A percentile compares a stretch with the other conserved stretches of the same genome.
These are phyloP conservation scores for Macropus fuliginosus DNA, from an alignment of 2,797 vertebrate genomes.

Conservation along the genomic window DNA sequence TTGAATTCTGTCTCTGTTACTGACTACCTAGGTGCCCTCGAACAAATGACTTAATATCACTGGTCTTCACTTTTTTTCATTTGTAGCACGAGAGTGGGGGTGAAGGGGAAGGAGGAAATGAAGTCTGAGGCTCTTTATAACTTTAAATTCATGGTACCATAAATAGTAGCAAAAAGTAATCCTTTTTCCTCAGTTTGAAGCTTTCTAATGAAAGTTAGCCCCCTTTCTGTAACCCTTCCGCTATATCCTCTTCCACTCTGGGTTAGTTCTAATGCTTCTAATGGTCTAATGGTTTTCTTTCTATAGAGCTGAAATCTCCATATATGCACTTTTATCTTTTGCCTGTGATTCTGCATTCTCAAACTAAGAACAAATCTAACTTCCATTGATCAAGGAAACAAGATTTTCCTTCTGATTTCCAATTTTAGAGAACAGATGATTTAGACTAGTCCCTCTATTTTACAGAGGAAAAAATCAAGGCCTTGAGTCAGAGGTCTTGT, in stretches of 20 bases:
- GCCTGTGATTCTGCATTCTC: not conserved
- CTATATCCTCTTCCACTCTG: not conserved
- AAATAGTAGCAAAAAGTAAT: not conserved
- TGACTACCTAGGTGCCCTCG: not conserved
- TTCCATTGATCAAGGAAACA: not conserved
- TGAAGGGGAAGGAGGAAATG: not conserved
- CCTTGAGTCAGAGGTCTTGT: not conserved
- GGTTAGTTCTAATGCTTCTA: not conserved
- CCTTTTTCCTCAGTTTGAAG: not conserved
- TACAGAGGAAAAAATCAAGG: not conserved
- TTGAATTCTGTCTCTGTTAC: not conserved
- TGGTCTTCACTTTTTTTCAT: not conserved
- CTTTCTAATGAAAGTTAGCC: not conserved
- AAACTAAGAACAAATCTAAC: not conserved
- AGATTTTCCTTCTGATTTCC: not conserved
- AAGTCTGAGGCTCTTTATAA: not conserved
- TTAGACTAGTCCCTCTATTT: not conserved
- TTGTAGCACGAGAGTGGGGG: no score
- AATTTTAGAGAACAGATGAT: not conserved
- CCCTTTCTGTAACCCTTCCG: not conserved
- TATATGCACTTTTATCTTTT: not conserved
- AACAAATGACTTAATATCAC: not conserved
- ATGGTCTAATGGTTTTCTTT: not conserved
- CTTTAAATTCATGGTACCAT: not conserved
- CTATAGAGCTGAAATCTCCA: not conserved